Conservation (phyloP, 2,888 invertebrate species). For the Xanthostigma xanthostigma region DNA sequence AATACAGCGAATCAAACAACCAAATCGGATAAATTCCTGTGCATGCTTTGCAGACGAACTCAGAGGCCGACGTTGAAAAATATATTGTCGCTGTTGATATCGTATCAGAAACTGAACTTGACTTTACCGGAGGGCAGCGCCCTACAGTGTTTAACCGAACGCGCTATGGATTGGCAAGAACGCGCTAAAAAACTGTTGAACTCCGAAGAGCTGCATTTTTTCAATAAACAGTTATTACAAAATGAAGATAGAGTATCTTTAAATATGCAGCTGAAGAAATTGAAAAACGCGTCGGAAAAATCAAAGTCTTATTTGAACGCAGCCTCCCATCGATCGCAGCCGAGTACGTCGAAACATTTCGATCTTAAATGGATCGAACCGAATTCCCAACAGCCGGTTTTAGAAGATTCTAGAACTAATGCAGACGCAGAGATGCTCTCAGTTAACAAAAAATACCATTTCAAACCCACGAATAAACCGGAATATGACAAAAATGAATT, state of each 20-base stretch:
- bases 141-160: conserved; percentile 69
- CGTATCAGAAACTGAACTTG: conserved; percentile 48
- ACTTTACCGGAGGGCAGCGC: conserved; percentile 75
- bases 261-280: conserved; percentile 34
- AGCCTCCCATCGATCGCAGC: no score
- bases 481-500: no score
- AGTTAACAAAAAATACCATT: no score
- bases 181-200: conserved; percentile 45
- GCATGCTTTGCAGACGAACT: conserved; percentile 69
- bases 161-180: conserved; percentile 84
- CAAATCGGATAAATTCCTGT: conserved; percentile 50
- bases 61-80: conserved; percentile 64
- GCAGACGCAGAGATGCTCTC: no score
- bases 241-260: conserved; percentile 35
- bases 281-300: no score
- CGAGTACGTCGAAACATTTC: conserved; percentile 33
- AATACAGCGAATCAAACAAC: conserved; percentile 31
- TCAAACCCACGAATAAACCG: conserved; percentile 19
- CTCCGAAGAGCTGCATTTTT: conserved; percentile 36
- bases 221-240: conserved; percentile 32
- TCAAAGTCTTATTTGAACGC: no score
- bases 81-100: conserved; percentile 51
- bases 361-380: no score
- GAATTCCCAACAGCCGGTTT: no score
- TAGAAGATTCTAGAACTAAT: conserved; percentile 40